Evolutionary conservation across 2,888 invertebrate genomes (phyloP).

Genomic region (Standfussiana lucernea): DNA sequence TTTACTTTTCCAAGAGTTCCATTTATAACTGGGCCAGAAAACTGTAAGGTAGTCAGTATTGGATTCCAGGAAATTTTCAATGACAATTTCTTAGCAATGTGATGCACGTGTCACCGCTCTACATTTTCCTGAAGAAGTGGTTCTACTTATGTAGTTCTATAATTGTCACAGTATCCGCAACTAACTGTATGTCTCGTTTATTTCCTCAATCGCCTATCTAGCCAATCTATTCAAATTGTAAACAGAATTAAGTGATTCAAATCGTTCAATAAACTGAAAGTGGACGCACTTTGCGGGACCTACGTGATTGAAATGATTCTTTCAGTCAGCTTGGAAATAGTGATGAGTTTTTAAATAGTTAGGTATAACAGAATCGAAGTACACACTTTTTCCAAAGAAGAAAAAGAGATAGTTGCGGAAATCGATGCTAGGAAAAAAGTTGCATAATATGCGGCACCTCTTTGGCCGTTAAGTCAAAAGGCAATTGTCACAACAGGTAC

Average conservation of each 20-base stretch:
- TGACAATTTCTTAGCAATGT: slow-evolving; percentile 1
- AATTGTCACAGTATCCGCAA: slow-evolving; percentile 9
- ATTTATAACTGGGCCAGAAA: not conserved
- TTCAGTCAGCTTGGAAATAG: slow-evolving; percentile 14
- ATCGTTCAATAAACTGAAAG: slow-evolving; percentile 37
- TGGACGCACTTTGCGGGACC: slow-evolving; percentile 1
- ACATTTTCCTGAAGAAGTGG: slow-evolving; percentile 1
- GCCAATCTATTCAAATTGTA: slow-evolving; percentile 37
- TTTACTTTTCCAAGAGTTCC: not conserved
- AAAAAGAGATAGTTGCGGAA: slow-evolving; percentile 42
- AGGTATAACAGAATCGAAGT: slow-evolving; percentile 16
- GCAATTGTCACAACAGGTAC: slow-evolving; percentile 70
- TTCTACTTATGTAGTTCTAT: slow-evolving; percentile 12
- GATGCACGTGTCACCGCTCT: slow-evolving; percentile 5
- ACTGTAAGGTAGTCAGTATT: not conserved
- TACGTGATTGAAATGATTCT: slow-evolving; percentile 15
- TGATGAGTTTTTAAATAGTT: slow-evolving; percentile 12
- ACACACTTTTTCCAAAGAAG: slow-evolving; percentile 25
- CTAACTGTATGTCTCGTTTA: slow-evolving; percentile 34
- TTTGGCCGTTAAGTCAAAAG: slow-evolving; percentile 55
- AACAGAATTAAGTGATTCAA: slow-evolving; percentile 45
- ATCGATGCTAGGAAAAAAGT: slow-evolving; percentile 32
- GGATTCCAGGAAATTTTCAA: not conserved
- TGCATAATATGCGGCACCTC: slow-evolving; percentile 50
- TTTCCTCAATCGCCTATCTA: slow-evolving; percentile 20